Evolutionary conservation across 2,797 vertebrate species (phyloP).

Genomic region (Sebastes aleutianus): DNA sequence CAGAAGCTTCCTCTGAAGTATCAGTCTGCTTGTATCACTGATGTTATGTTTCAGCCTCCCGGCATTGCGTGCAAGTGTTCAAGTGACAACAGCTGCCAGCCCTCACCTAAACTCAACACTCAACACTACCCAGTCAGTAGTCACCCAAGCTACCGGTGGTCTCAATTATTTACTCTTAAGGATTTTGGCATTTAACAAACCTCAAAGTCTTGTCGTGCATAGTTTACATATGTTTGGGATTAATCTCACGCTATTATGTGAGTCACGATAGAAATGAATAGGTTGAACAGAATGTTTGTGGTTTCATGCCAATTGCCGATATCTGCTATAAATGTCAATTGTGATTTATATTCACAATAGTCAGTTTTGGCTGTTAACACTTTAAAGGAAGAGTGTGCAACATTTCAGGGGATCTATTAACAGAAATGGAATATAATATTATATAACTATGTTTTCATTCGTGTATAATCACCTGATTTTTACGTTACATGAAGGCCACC

Average conservation of each 20-base stretch:
- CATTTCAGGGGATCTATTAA: no score
- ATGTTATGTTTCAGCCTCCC: slow-evolving; percentile 33
- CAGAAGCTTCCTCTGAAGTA: slow-evolving; percentile 30
- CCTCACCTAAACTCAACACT: slow-evolving; percentile 52
- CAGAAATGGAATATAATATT: no score
- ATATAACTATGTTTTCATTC: no score
- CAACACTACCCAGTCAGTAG: slow-evolving; percentile 33
- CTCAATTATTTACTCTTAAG: slow-evolving; percentile 4
- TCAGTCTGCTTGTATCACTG: slow-evolving; percentile 15
- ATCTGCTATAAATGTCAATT: slow-evolving; percentile 5
- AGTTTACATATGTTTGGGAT: slow-evolving; percentile 24
- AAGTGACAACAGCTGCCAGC: slow-evolving; percentile 63
- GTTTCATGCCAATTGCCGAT: neutral
- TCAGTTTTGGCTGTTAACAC: neutral
- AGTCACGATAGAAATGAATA: slow-evolving; percentile 12
- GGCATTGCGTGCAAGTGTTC: slow-evolving; percentile 43
- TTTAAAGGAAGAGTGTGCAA: neutral
- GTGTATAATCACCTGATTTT: no score
- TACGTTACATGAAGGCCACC: no score
- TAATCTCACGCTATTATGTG: neutral
- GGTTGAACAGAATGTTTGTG: slow-evolving; percentile 20
- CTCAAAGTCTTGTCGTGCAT: slow-evolving; percentile 30
- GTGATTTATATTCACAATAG: slow-evolving; percentile 4
- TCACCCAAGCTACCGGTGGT: slow-evolving; percentile 27
- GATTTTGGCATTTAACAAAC: slow-evolving; percentile 55